phyloP scores from a whole-genome alignment of 1,140 invertebrate species.

The Cyclina sinensis region DNA sequence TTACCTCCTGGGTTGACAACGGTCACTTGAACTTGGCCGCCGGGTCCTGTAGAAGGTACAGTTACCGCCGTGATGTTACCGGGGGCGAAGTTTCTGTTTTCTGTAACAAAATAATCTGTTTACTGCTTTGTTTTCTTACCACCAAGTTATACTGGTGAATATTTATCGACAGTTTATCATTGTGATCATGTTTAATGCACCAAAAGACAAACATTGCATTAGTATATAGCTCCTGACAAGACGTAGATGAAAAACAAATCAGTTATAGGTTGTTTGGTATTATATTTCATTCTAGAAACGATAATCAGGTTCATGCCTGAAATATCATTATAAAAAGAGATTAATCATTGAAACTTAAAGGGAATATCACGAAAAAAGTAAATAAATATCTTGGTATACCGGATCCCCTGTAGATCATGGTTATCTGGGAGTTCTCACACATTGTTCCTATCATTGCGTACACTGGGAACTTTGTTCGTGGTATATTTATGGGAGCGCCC shows the following conservation, averaged over 20 bases:
- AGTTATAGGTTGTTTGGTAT: no score
- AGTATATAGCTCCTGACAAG: no score
- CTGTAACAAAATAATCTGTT: constrained; percentile 18
- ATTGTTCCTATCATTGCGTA: constrained; percentile 66
- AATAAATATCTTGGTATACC: no score
- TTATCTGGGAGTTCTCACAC: constrained; percentile 62
- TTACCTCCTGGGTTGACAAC: constrained; percentile 53
- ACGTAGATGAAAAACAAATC: neutral
- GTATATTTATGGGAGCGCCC: constrained; percentile 65
- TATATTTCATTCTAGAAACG: no score
- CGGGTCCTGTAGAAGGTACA: constrained; percentile 27
- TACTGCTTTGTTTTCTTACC: no score
- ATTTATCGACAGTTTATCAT: no score
- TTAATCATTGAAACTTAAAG: no score
- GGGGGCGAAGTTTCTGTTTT: neutral
- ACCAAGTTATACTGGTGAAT: no score
- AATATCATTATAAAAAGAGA: no score
- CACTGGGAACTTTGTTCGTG: constrained; percentile 44
- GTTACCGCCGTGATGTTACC: constrained; percentile 25
- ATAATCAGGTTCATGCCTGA: no score
- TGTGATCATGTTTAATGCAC: no score
- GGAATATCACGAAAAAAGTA: no score
- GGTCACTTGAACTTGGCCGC: constrained; percentile 6
- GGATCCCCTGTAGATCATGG: constrained; percentile 70
- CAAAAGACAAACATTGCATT: neutral